These are phyloP conservation scores for Mylabris sibirica DNA, from an alignment of 2,888 invertebrate genomes.

Conservation along the genomic window DNA sequence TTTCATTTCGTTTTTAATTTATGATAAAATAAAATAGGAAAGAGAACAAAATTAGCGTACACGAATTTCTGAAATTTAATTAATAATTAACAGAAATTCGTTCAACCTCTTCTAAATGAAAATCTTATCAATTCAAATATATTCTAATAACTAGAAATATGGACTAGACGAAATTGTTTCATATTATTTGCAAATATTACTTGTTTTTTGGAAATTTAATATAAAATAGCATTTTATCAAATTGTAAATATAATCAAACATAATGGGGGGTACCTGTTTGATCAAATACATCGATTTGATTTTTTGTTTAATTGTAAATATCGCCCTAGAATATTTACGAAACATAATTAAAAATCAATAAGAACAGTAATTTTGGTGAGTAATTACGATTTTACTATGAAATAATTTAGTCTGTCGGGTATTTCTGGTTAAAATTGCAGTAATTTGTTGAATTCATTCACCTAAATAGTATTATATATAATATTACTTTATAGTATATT, in stretches of 20 bases:
- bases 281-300: not conserved
- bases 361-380: too few species aligned
- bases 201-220: not conserved
- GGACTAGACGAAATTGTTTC: not conserved
- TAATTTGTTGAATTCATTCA: not conserved
- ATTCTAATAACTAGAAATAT: not conserved
- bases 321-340: too few species aligned
- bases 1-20: constrained; percentile 22
- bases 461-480: not conserved
- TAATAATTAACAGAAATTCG: constrained; percentile 4
- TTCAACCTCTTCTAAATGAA: not conserved
- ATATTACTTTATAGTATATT: not conserved
- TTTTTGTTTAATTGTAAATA: not conserved
- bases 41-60: not conserved
- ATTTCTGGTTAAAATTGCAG: not conserved
- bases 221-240: not conserved
- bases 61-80: constrained; percentile 1
- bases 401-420: not conserved
- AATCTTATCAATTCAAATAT: not conserved
- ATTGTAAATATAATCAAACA: constrained; percentile 3
- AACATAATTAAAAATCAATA: too few species aligned
- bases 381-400: not conserved
- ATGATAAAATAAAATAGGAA: not conserved
- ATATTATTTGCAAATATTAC: not conserved
- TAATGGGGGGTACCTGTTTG: not conserved